phyloP scores from a whole-genome alignment of 2,888 invertebrate species.

The Leucophenga montana region DNA sequence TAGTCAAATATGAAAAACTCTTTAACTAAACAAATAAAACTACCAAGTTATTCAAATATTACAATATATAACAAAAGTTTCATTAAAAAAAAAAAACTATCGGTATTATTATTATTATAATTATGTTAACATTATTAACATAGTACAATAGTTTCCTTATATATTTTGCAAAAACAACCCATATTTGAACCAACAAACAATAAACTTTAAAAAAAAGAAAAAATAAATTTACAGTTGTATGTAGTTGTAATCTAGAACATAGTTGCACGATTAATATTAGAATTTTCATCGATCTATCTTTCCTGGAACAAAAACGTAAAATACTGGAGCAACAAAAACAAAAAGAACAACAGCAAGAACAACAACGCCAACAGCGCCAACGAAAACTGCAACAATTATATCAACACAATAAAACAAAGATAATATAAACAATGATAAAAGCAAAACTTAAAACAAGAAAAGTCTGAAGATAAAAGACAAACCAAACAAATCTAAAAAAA shows the following conservation, averaged over 20 bases:
- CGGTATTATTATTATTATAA: background rate
- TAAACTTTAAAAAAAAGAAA: conserved; percentile 29
- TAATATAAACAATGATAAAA: conserved; percentile 42
- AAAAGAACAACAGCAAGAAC: conserved; percentile 71
- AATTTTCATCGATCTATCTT: conserved; percentile 89
- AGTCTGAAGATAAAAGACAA: conserved; percentile 41
- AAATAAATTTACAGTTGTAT: conserved; percentile 15
- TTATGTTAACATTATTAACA: conserved; percentile 14
- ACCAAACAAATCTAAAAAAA: conserved; percentile 30
- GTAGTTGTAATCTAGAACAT: conserved; percentile 60
- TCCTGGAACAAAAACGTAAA: conserved; percentile 83
- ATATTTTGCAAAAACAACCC: conserved; percentile 27
- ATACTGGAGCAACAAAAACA: conserved; percentile 77
- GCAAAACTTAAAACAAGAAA: conserved; percentile 33
- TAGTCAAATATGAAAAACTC: no score
- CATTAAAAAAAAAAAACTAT: background rate
- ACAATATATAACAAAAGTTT: background rate
- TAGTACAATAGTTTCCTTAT: background rate
- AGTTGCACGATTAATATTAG: conserved; percentile 75
- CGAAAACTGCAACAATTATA: conserved; percentile 72
- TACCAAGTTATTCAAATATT: background rate
- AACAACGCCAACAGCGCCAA: conserved; percentile 69
- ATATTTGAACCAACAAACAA: conserved; percentile 27
- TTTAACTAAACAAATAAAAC: no score
- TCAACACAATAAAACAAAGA: conserved; percentile 63